Conservation (phyloP, 2,797 vertebrate species). For the Gila robusta region DNA sequence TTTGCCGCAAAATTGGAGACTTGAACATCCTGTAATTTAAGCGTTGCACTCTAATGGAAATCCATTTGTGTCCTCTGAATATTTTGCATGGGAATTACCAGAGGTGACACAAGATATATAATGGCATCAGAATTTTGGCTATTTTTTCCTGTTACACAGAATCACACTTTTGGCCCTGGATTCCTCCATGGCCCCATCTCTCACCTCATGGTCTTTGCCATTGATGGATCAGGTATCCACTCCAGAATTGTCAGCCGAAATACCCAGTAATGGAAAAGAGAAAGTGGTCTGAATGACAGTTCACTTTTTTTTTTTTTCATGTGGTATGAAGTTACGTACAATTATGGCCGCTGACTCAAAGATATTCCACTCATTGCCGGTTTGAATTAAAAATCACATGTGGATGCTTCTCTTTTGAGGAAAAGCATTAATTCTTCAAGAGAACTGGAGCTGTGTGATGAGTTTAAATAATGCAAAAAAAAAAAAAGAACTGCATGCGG, state of each 20-base stretch:
- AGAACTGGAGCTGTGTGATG: conserved; percentile 17
- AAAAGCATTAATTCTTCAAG: conserved; percentile 45
- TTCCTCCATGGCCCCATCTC: conserved; percentile 9
- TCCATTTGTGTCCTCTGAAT: conserved; percentile 45
- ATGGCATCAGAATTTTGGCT: conserved; percentile 42
- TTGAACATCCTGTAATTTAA: conserved; percentile 48
- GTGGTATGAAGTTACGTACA: conserved; percentile 33
- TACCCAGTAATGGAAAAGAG: conserved; percentile 44
- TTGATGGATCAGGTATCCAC: conserved; percentile 46
- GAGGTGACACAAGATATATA: conserved; percentile 45
- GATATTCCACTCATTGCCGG: conserved; percentile 42
- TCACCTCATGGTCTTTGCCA: conserved; percentile 38
- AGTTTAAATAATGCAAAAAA: conserved; percentile 39
- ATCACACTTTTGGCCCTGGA: conserved; percentile 35
- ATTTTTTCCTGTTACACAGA: conserved; percentile 11
- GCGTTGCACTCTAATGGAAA: conserved; percentile 36
- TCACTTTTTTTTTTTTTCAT: not conserved
- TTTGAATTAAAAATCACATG: conserved; percentile 35
- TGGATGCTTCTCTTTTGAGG: conserved; percentile 45
- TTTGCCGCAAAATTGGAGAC: conserved; percentile 36
- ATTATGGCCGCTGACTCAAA: conserved; percentile 28
- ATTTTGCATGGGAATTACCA: conserved; percentile 43
- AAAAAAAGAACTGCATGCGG: not conserved
- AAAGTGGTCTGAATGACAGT: conserved; percentile 26
- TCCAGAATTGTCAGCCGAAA: conserved; percentile 28